Evolutionary conservation across 2,113 vertebrate species (phyloP), one percentile per base, ranked within the genome.

Genomic region (Cyprinodon variegatus): DNA sequence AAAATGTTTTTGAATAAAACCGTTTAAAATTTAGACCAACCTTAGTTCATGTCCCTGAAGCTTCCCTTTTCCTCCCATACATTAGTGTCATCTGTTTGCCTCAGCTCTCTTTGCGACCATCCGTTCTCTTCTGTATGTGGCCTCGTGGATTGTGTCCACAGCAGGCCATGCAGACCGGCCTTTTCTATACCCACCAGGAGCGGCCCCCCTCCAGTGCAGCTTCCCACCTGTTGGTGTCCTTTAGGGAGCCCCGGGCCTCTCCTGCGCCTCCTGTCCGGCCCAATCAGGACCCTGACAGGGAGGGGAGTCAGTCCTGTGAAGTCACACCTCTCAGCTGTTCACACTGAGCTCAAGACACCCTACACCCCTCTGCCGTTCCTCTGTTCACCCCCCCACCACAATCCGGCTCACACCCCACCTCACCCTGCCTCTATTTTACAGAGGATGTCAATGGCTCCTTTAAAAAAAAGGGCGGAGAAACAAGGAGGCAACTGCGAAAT

Each of bases 321-420:
- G 94, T 96, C 95, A 96, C 96, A 95, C 95, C 83, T 92, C 96
- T 97, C 98, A 99, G 97, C 98, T 98, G 98, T 98, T 94, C 92
- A 84, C 94, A 90, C 93, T 93, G 90, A 84, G 88, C 91, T 89
- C 63, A 77, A 93, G 94, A 94, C 92, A 95, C 90, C 93, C 94
- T 93, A 95, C 92, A 95, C 94, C 93, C 89, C 40, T 22, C 86
- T 81, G 76, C 79, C 68, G 83, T 74, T 81, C 77, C 87, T 78
- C 79, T 65, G 81, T 69, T 77, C 81, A 70, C 53, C 70, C 69
- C 29, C 68, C 43, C 63, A 57, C 78, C 80, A 81, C 74, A 11
- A 80, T 68, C 77, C 78, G 67, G 68, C 78, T 76, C 39, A 14
- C 60, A 57, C 82, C 76, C 78, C 72, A 8, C 82, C 72, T 77